These are phyloP conservation scores for Diadumene lineata DNA, from an alignment of 92 coral and sea anemone genomes.

Conservation along the genomic window DNA sequence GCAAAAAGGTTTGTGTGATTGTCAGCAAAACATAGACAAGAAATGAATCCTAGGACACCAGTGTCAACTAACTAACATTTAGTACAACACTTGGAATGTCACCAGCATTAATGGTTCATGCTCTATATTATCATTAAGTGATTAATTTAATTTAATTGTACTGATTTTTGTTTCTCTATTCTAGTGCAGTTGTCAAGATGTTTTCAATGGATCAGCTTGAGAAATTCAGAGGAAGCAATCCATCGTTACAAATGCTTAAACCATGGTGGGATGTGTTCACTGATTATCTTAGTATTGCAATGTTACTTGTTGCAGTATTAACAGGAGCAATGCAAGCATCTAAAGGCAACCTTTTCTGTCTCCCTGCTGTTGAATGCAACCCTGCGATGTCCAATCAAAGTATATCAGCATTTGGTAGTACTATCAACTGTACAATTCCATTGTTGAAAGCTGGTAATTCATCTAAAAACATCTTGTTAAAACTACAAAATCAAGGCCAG, in stretches of 20 bases:
- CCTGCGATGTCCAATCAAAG: neutral
- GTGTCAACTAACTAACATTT: too few relatives aligned
- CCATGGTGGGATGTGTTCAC: slow-evolving; percentile 55
- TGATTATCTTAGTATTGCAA: slow-evolving; percentile 40
- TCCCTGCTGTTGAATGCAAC: slow-evolving; percentile 48
- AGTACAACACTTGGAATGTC: too few relatives aligned
- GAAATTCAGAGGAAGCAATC: slow-evolving; percentile 32
- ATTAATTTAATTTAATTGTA: too few relatives aligned
- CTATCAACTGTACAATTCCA: neutral
- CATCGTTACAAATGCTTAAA: slow-evolving; percentile 33
- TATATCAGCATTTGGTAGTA: neutral
- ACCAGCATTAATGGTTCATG: neutral
- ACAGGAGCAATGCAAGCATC: slow-evolving; percentile 44
- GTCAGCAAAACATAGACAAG: too few relatives aligned
- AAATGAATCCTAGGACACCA: too few relatives aligned
- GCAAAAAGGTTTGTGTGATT: too few relatives aligned
- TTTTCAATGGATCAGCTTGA: slow-evolving; percentile 29
- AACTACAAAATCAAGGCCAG: slow-evolving; percentile 43
- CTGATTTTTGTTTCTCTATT: neutral
- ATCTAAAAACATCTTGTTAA: slow-evolving; percentile 6
- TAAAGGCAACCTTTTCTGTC: slow-evolving; percentile 32
- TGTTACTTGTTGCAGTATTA: slow-evolving; percentile 30
- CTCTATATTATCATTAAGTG: neutral
- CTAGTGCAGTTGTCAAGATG: slow-evolving; percentile 10
- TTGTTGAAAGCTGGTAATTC: neutral